Conservation (phyloP, 2,113 vertebrate species). For the Sapayoa aenigma region DNA sequence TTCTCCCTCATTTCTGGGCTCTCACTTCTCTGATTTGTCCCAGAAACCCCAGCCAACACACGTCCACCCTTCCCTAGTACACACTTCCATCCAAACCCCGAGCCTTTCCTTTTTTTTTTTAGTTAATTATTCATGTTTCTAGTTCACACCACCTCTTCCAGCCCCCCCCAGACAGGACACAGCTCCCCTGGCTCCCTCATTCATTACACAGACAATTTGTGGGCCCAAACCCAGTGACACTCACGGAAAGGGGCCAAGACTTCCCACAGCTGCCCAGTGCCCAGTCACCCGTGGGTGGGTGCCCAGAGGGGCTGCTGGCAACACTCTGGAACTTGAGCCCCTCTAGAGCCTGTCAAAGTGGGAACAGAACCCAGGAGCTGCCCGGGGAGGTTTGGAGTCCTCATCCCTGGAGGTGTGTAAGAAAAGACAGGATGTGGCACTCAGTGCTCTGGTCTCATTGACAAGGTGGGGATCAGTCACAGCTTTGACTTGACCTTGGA, state of each 20-base stretch:
- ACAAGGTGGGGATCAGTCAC: background rate
- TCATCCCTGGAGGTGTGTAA: background rate
- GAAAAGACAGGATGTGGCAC: background rate
- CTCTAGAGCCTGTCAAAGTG: background rate
- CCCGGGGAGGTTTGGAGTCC: background rate
- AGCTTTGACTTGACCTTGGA: background rate
- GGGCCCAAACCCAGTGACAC: background rate
- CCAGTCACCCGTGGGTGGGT: accelerated
- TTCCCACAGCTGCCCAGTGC: background rate
- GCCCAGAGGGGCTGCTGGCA: background rate
- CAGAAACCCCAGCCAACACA: conserved; percentile 45
- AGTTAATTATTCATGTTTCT: background rate
- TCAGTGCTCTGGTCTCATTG: background rate
- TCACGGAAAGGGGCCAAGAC: background rate
- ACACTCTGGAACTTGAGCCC: accelerated
- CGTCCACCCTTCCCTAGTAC: background rate
- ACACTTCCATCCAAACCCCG: background rate
- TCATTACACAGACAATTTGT: background rate
- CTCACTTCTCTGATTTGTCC: background rate
- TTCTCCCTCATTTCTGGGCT: conserved; percentile 23
- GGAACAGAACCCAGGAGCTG: background rate
- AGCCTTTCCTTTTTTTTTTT: background rate
- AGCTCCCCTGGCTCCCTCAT: background rate
- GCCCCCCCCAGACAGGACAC: background rate
- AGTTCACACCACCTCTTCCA: background rate